These are phyloP conservation scores for Coregonus clupeaformis DNA, from an alignment of 2,113 vertebrate genomes.

Conservation along the genomic window DNA sequence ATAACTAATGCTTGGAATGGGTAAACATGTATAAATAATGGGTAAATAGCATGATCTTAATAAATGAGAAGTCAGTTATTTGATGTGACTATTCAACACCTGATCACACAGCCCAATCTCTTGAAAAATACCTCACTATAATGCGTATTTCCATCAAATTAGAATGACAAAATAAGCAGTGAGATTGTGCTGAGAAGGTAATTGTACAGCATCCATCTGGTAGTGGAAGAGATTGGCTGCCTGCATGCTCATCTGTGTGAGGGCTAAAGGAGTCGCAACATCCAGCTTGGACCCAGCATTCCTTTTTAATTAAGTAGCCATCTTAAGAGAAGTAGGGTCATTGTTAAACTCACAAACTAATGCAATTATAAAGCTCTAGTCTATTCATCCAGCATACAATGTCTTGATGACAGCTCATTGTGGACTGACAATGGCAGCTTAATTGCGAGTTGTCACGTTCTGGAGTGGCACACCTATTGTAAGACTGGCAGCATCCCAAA, in stretches of 20 bases:
- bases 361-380: conserved; percentile 71
- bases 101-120: neutral
- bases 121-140: neutral
- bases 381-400: conserved; percentile 73
- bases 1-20: neutral
- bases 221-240: too few species aligned
- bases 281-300: conserved; percentile 45
- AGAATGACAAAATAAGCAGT: neutral
- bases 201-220: too few species aligned
- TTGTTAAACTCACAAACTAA: conserved; percentile 66
- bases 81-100: neutral
- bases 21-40: neutral
- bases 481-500: conserved; percentile 1
- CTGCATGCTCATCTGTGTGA: too few species aligned
- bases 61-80: conserved; percentile 7
- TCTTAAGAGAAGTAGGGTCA: conserved; percentile 62
- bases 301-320: conserved; percentile 70
- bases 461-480: conserved; percentile 59
- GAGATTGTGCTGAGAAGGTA: neutral
- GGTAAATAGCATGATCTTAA: too few species aligned
- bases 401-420: conserved; percentile 67
- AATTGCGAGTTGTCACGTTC: conserved; percentile 59
- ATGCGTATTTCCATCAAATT: neutral
- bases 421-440: conserved; percentile 62
- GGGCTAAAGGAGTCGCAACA: neutral